A percentile compares a stretch with the other conserved stretches of the same genome.
phyloP scores from a whole-genome alignment of 2,113 vertebrate species.

The Montifringilla adamsi region DNA sequence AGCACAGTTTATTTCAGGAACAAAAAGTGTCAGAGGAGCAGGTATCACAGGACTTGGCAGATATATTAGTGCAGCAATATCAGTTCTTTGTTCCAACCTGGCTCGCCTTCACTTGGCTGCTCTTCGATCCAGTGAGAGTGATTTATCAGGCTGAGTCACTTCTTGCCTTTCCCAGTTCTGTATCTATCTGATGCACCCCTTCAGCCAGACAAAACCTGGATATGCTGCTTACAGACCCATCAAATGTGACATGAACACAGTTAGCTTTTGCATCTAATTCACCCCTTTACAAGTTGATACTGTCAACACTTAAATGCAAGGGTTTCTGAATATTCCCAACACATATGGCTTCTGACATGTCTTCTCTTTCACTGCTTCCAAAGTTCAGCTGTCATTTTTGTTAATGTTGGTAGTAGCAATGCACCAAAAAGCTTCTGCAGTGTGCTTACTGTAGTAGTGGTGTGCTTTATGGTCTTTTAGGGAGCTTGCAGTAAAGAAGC shows the following conservation, averaged over 20 bases:
- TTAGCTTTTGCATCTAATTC: neutral
- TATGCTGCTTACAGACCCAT: neutral
- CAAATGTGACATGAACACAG: neutral
- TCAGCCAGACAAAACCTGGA: neutral
- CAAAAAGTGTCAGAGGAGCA: neutral
- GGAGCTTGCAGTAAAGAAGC: neutral
- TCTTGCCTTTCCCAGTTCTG: neutral
- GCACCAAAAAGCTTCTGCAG: neutral
- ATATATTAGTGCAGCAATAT: accelerated
- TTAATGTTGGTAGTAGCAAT: accelerated
- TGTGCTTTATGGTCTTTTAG: neutral
- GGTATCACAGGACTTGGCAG: neutral
- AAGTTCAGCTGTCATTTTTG: neutral
- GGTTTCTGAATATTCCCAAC: neutral
- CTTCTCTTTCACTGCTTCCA: neutral
- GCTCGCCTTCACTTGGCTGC: neutral
- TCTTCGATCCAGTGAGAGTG: neutral
- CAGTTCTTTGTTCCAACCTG: neutral
- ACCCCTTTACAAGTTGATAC: neutral
- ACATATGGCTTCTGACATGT: accelerated
- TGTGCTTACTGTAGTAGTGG: neutral
- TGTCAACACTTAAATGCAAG: neutral
- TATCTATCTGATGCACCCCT: neutral
- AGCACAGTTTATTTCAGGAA: conserved; percentile 14
- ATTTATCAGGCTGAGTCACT: neutral